Evolutionary conservation across 2,888 invertebrate species (phyloP).

Genomic region (Icerya purchasi): DNA sequence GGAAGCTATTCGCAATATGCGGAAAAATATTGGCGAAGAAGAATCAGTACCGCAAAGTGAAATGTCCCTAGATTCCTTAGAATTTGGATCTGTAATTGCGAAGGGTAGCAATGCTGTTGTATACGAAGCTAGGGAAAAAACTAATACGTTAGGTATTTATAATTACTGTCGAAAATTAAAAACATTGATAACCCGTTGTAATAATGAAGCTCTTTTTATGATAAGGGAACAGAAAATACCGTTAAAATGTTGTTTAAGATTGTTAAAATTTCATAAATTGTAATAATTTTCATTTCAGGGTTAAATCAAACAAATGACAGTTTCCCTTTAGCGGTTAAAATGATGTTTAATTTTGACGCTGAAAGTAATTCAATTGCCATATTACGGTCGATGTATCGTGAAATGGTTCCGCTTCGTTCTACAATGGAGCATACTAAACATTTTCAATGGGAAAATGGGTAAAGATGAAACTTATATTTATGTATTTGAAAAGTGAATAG

Average conservation of each 20-base stretch:
- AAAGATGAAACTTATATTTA: too few species aligned
- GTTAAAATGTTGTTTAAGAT: neutral
- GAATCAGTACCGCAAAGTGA: slow-evolving; percentile 24
- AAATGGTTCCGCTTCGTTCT: slow-evolving; percentile 45
- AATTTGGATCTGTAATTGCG: slow-evolving; percentile 46
- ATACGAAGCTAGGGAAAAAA: slow-evolving; percentile 40
- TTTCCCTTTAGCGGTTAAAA: slow-evolving; percentile 63
- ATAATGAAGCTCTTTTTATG: too few species aligned
- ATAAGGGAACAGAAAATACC: too few species aligned
- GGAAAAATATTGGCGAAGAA: slow-evolving; percentile 31
- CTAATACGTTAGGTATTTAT: too few species aligned
- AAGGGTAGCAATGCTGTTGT: slow-evolving; percentile 67
- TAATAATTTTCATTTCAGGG: too few species aligned
- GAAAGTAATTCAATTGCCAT: slow-evolving; percentile 60
- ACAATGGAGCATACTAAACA: neutral
- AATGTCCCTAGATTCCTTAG: slow-evolving; percentile 35
- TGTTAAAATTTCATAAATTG: too few species aligned
- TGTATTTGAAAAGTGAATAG: too few species aligned
- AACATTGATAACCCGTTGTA: too few species aligned
- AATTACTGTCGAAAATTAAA: too few species aligned
- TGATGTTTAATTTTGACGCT: slow-evolving; percentile 79
- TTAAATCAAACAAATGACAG: too few species aligned
- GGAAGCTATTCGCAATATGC: slow-evolving; percentile 36
- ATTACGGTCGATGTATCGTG: slow-evolving; percentile 54
- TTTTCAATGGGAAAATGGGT: neutral